These are phyloP conservation scores for Globia sparganii DNA, from an alignment of 2,888 invertebrate genomes.

Conservation along the genomic window DNA sequence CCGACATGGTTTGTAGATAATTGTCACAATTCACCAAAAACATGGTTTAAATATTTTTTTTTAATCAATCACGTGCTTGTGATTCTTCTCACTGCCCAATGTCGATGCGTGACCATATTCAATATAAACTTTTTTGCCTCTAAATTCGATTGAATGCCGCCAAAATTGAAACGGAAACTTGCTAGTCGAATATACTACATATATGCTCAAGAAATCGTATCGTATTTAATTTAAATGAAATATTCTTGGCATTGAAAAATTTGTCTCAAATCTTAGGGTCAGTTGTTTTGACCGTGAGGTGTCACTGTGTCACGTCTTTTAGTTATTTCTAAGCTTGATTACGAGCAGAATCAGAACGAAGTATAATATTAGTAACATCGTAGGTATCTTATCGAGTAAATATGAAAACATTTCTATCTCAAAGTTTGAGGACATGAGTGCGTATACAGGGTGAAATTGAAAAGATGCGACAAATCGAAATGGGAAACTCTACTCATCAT, in stretches of 20 bases:
- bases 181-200: not conserved
- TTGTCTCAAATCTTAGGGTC: constrained; percentile 23
- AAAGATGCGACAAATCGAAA: no score
- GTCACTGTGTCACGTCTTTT: constrained; percentile 11
- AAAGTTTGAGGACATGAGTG: not conserved
- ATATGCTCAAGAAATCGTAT: constrained; percentile 5
- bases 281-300: constrained; percentile 41
- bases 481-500: no score
- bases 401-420: not conserved
- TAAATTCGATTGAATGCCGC: constrained; percentile 13
- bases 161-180: constrained; percentile 12
- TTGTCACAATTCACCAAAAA: constrained; percentile 65
- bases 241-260: constrained; percentile 49
- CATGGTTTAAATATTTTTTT: constrained; percentile 6
- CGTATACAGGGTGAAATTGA: no score
- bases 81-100: constrained; percentile 24
- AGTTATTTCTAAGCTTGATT: constrained; percentile 4
- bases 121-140: constrained; percentile 18
- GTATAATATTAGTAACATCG: not conserved
- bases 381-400: not conserved
- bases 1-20: constrained; percentile 70
- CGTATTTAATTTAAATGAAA: constrained; percentile 11
- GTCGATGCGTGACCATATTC: constrained; percentile 23
- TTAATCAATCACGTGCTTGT: constrained; percentile 2
- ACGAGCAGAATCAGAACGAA: not conserved